These are phyloP conservation scores for Gopherus evgoodei DNA, from an alignment of 2,113 vertebrate species.

Conservation along the genomic window DNA sequence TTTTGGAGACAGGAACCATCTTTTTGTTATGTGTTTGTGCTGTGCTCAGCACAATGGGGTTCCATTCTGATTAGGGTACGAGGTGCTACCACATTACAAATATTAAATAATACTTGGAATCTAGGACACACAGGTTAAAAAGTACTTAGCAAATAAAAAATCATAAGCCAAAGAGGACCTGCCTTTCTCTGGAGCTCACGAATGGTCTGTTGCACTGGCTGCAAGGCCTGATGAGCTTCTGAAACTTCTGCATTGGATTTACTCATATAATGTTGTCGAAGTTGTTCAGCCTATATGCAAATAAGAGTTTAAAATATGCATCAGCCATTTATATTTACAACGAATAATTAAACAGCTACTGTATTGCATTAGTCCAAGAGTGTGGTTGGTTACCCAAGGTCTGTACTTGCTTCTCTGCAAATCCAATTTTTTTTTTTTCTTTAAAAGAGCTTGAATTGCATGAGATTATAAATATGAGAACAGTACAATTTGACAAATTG, in stretches of 20 bases:
- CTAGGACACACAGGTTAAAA: background rate
- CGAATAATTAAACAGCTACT: background rate
- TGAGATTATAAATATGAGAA: background rate
- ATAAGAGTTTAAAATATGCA: background rate
- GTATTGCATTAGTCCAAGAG: background rate
- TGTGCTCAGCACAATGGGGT: rapidly evolving
- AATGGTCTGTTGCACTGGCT: slow-evolving; percentile 91
- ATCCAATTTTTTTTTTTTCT: background rate
- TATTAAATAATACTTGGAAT: background rate
- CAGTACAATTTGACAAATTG: background rate
- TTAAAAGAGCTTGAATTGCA: background rate
- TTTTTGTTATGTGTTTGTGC: background rate
- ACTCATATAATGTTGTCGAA: slow-evolving; percentile 96
- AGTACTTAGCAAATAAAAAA: background rate
- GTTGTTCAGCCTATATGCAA: slow-evolving; percentile 87
- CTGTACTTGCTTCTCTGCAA: background rate
- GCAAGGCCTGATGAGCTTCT: slow-evolving; percentile 88
- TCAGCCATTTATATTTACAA: background rate
- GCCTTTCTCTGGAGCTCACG: slow-evolving; percentile 93
- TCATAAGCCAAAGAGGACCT: background rate
- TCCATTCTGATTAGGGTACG: background rate
- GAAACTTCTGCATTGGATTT: slow-evolving; percentile 96
- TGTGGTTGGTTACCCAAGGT: background rate
- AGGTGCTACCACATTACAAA: background rate
- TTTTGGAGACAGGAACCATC: background rate